Conservation (phyloP, 2,113 vertebrate species). For the Gallinago paraguaiae region DNA sequence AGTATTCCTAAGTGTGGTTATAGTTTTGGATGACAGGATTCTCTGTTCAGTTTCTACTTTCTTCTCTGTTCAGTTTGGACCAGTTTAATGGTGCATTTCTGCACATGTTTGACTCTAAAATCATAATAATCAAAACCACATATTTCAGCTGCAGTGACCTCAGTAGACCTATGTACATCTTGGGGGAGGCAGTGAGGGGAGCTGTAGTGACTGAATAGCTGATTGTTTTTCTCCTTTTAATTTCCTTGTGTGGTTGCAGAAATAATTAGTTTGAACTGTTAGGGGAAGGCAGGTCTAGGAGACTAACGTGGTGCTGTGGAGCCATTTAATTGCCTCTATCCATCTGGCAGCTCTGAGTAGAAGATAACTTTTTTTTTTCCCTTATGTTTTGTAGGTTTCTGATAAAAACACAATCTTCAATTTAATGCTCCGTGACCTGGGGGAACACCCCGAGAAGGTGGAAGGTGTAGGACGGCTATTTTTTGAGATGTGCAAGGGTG, state of each 20-base stretch:
- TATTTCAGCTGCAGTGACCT: background rate
- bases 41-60: background rate
- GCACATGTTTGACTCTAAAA: background rate
- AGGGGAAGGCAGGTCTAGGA: background rate
- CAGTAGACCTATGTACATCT: background rate
- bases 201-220: background rate
- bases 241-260: background rate
- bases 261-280: background rate
- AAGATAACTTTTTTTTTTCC: background rate
- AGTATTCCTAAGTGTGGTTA: background rate
- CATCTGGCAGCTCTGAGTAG: background rate
- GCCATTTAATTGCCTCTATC: background rate
- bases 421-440: slow-evolving; percentile 86
- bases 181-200: background rate
- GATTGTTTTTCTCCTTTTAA: background rate
- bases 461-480: slow-evolving; percentile 91
- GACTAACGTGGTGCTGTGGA: background rate
- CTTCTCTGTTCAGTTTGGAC: background rate
- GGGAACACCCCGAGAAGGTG: slow-evolving; percentile 82
- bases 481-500: slow-evolving; percentile 96
- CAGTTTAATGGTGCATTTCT: background rate
- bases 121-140: background rate
- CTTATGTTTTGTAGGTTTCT: slow-evolving; percentile 80
- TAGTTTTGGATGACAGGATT: background rate
- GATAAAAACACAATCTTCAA: slow-evolving; percentile 87